phyloP scores from a whole-genome alignment of 2,113 vertebrate genomes.

The Mustela nigripes region DNA sequence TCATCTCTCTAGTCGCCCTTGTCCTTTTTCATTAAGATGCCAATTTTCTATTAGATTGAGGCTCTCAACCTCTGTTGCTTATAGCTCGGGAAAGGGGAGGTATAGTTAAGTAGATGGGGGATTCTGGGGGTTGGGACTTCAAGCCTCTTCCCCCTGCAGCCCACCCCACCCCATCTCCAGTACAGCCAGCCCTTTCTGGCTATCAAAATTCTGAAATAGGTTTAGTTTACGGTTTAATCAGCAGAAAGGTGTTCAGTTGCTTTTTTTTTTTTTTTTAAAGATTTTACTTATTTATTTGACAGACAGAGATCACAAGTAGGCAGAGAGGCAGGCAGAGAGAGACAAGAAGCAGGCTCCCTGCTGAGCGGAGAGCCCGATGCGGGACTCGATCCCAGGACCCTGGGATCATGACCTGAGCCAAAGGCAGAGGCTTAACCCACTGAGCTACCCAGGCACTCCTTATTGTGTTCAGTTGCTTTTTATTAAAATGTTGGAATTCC shows the following conservation, averaged over 20 bases:
- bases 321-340: too few relatives aligned
- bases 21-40: background rate
- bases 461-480: background rate
- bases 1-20: background rate
- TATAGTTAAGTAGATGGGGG: background rate
- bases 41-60: background rate
- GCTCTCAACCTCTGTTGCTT: background rate
- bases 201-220: background rate
- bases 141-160: too few relatives aligned
- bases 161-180: background rate
- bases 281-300: too few relatives aligned
- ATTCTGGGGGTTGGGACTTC: background rate
- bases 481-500: background rate
- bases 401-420: too few relatives aligned
- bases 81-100: fast-evolving
- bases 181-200: background rate
- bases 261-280: background rate
- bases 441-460: too few relatives aligned
- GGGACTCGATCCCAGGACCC: too few relatives aligned
- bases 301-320: too few relatives aligned
- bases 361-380: too few relatives aligned
- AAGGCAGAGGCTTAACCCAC: too few relatives aligned
- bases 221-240: background rate
- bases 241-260: background rate
- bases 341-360: too few relatives aligned